A percentile compares a stretch with the other conserved stretches of the same genome.
phyloP scores from a whole-genome alignment of 2,797 vertebrate genomes.

The Sylvia borin region DNA sequence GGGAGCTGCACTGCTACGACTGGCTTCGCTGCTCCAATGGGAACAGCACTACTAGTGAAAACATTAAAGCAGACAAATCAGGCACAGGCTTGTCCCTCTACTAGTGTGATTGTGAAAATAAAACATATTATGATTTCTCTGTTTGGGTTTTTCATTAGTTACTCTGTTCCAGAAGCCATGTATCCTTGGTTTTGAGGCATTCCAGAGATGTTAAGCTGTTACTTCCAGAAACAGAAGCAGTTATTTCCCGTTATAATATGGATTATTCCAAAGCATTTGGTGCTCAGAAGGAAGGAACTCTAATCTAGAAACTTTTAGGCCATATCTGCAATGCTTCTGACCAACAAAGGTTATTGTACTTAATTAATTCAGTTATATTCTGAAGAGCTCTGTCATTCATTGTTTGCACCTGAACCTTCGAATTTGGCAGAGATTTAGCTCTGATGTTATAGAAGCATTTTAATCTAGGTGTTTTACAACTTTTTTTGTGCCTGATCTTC shows the following conservation, averaged over 20 bases:
- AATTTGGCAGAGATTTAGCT: neutral
- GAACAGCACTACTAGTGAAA: neutral
- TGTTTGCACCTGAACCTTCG: neutral
- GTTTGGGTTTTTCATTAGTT: neutral
- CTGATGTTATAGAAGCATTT: neutral
- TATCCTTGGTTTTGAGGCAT: neutral
- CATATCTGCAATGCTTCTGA: neutral
- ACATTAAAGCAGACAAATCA: neutral
- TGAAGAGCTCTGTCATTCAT: neutral
- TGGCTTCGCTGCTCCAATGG: neutral
- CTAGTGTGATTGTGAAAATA: neutral
- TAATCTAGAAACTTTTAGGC: neutral
- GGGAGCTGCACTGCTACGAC: neutral
- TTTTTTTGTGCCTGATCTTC: neutral
- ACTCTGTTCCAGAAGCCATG: neutral
- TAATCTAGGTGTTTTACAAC: neutral
- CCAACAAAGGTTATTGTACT: neutral
- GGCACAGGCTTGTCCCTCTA: neutral
- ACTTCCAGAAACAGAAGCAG: neutral
- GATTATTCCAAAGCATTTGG: neutral
- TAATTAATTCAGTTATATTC: neutral
- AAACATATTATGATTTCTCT: neutral
- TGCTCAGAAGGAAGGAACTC: neutral
- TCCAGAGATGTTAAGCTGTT: neutral
- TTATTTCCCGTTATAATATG: neutral